Evolutionary conservation across 2,797 vertebrate species (phyloP), one percentile per base, ranked within the genome.

Genomic region (Gobio occitaniae): DNA sequence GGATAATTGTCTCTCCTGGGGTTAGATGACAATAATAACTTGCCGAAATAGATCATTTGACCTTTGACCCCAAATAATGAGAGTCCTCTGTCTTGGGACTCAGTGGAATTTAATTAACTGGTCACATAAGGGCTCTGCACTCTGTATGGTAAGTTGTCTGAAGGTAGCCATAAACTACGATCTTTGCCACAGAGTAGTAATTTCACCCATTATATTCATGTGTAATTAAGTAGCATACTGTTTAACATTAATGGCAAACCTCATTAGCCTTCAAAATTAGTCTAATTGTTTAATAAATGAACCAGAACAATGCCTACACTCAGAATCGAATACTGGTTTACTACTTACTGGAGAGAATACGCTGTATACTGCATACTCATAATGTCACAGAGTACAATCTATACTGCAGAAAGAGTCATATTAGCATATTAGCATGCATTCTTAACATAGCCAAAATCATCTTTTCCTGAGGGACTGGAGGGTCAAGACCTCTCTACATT

Each of bases 401-500:
- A 54, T 15, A 54, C n/a, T 25, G 19, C 36, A 54, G 65, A 41
- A 44, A 56, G 68, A 15, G 29, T 50, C 8, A 56, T 47, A 13
- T 71, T 21, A 56, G 21, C 32, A 63, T 74, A 12, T 71, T 21
- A 56, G 21, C 36, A 63, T 74, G 16, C 56, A 21, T 38, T 83
- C 13, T 48, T 25, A 52, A 38, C 44, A 74, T 32, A 19, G 72
- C 25, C 80, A 47, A 72, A 50, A 36, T 59, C 1, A 32, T 70
- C 11, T 44, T 77, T 69, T 70, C 65, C 36, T 56, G 50, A 69
- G 36, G 50, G 50, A 78, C n/a, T 19, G 17, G 41, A 21, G 36
- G 82, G 48, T 70, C 82, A 59, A 47, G 74, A 47, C 65, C 63
- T 70, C 47, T 75, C 21, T 29, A 52, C 63, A 78, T 78, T 69